A percentile compares a stretch with the other conserved stretches of the same genome.
phyloP scores from a whole-genome alignment of 2,888 invertebrate species.

The Caradrina clavipalpis region DNA sequence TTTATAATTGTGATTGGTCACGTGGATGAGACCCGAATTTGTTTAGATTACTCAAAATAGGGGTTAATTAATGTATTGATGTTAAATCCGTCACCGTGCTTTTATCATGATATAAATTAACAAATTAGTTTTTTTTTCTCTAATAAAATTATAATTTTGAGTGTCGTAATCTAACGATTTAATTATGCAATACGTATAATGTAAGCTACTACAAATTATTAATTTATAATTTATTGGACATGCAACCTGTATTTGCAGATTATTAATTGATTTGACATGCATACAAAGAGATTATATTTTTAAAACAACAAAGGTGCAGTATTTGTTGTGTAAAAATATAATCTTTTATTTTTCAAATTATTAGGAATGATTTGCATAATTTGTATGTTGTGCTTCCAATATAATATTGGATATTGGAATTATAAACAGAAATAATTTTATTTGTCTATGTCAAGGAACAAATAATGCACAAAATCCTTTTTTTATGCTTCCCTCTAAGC shows the following conservation, averaged over 20 bases:
- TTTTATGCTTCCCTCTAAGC: too few species aligned
- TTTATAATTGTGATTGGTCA: too few species aligned
- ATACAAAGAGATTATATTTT: too few species aligned
- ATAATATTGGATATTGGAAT: too few species aligned
- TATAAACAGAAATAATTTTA: too few species aligned
- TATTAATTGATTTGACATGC: neutral
- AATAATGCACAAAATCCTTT: too few species aligned
- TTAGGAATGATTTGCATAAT: too few species aligned
- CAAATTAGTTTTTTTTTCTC: neutral
- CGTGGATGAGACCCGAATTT: neutral
- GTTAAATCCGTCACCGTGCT: slow-evolving; percentile 10
- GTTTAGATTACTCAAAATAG: neutral
- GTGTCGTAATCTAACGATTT: neutral
- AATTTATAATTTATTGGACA: neutral
- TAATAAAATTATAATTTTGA: neutral
- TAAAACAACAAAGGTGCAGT: too few species aligned
- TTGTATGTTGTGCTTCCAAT: too few species aligned
- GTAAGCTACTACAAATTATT: neutral
- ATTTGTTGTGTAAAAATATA: too few species aligned
- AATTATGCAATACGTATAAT: slow-evolving; percentile 10
- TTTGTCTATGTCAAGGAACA: too few species aligned
- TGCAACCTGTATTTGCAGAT: neutral
- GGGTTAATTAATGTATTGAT: slow-evolving; percentile 12
- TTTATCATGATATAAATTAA: neutral
- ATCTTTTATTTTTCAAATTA: neutral